These are phyloP conservation scores for Apogon talboti DNA, from an alignment of 2,797 vertebrate genomes.

Conservation along the genomic window DNA sequence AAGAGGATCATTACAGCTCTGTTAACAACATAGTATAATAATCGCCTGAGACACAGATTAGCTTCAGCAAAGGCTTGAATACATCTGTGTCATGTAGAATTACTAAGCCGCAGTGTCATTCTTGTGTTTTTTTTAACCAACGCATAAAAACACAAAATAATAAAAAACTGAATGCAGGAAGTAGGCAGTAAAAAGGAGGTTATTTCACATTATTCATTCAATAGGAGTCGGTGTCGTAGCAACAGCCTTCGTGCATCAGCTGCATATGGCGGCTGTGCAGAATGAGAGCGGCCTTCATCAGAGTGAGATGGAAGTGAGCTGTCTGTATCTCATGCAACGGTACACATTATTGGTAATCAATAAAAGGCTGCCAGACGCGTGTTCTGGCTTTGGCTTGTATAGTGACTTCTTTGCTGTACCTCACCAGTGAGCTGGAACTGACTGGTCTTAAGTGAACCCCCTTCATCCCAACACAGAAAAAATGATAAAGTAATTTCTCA, in stretches of 20 bases:
- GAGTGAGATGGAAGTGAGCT: conserved; percentile 39
- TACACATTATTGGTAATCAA: conserved; percentile 55
- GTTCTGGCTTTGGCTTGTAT: conserved; percentile 21
- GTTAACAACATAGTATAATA: conserved; percentile 1
- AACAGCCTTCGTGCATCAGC: conserved; percentile 60
- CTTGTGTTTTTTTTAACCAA: conserved; percentile 26
- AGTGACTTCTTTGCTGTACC: neutral
- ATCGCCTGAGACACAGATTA: conserved; percentile 26
- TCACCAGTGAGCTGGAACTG: conserved; percentile 32
- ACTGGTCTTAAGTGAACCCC: conserved; percentile 10
- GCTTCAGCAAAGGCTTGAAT: conserved; percentile 24
- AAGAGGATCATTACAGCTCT: neutral
- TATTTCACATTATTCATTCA: conserved; percentile 55
- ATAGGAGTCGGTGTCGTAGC: conserved; percentile 66
- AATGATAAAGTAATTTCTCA: conserved; percentile 55
- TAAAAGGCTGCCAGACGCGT: conserved; percentile 29
- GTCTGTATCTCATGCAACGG: conserved; percentile 25
- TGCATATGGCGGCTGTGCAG: conserved; percentile 38
- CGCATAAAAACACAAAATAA: conserved; percentile 33
- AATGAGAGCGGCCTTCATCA: conserved; percentile 30
- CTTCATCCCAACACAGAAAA: conserved; percentile 16
- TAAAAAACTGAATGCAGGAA: conserved; percentile 47
- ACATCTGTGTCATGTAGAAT: conserved; percentile 55
- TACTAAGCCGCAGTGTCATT: conserved; percentile 32
- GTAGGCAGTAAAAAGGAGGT: conserved; percentile 47